Base-by-base conservation (phyloP, 2,888 invertebrate species). In the Dryobota labecula region DNA sequence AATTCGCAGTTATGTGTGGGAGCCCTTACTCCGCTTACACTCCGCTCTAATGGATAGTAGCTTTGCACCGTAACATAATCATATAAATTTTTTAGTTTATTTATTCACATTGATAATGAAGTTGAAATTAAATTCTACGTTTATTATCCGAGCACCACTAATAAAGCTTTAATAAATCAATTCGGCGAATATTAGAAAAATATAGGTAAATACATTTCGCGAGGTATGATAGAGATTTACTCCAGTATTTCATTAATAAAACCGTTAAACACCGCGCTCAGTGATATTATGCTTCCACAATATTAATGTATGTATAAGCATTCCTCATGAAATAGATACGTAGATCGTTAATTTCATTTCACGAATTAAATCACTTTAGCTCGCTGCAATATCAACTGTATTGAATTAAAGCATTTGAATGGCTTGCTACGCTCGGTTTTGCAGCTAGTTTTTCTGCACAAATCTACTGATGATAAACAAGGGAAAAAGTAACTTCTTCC, bases 221-320 rank as follows among this genome's bases (percentile, higher is more conserved):
- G 9, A 45, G 24, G 1, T 24, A 58, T 33, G 43, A 24, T 45
- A 61, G 38, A 67, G 18, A 30, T 67, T 38, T 38, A 27, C 20
- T 38, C 18, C 2, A 38, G 67, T 41, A 63, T 49, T 49, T 49
- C 18, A 20, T 67, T 51, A 24, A 30, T 67, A 41, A 43, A 51
- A 63, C 13, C 18, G n/a, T 63, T 68, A 30, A 41, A 49, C 9
- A 63, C 18, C 13, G 38, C n/a, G 0, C 13, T 49, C 9, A 51
- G 2, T 20, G 18, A 30, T 49, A 11, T n/a, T 13, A 24, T 11
- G 38, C 8, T 63, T 38, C 27, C 60, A 65, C 30, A 65, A 41
- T n/a, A n/a, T 41, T 18, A 30, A 45, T 30, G 0, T 27, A 45
- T 30, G 0, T 27, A 2, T 3, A 20, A 20, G 2, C 20, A 54